These are phyloP conservation scores for Oenanthe melanoleuca DNA, from an alignment of 2,113 vertebrate genomes.

Conservation along the genomic window DNA sequence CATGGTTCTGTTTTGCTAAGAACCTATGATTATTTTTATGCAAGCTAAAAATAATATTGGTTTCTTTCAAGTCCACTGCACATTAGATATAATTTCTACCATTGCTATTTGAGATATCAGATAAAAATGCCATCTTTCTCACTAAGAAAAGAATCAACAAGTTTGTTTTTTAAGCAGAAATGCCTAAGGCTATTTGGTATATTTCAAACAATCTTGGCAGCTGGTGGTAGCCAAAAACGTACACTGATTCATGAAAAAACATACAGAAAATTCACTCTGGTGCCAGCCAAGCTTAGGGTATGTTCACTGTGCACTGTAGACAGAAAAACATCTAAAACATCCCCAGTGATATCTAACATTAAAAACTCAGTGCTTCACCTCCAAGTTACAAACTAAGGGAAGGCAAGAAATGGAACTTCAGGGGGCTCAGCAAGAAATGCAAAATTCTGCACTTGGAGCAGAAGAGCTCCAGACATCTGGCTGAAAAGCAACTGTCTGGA, in stretches of 20 bases:
- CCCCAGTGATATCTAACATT: neutral
- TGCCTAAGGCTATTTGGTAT: neutral
- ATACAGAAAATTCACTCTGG: neutral
- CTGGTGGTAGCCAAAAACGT: neutral
- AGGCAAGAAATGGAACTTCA: neutral
- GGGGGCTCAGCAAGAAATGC: neutral
- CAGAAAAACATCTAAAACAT: neutral
- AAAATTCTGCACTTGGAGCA: neutral
- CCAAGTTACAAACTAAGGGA: neutral
- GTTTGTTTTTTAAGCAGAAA: neutral
- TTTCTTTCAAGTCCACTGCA: neutral
- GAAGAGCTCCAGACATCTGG: neutral
- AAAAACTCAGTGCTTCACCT: neutral
- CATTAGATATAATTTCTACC: neutral
- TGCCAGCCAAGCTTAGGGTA: neutral
- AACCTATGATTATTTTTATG: neutral
- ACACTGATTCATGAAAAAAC: neutral
- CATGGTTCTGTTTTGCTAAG: neutral
- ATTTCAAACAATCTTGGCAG: neutral
- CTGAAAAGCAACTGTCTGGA: neutral
- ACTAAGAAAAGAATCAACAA: neutral
- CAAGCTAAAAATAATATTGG: neutral
- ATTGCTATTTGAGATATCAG: neutral
- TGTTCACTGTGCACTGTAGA: neutral
- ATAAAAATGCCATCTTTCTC: slow-evolving; percentile 5